Percentiles rank a stretch among this genome's conserved stretches.
phyloP scores from a whole-genome alignment of 2,888 invertebrate species.

The Xylota sylvarum region DNA sequence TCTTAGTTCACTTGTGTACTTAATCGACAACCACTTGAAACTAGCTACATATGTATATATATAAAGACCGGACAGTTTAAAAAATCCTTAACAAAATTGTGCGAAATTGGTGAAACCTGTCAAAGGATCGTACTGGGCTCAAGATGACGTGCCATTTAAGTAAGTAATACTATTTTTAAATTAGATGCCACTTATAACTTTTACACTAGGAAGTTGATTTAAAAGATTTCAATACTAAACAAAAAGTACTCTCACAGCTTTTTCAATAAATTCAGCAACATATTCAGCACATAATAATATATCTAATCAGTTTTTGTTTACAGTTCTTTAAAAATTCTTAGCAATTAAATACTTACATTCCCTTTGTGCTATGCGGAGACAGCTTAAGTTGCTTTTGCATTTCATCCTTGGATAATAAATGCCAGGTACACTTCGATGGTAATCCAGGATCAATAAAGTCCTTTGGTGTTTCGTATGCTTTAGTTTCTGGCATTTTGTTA shows the following conservation, averaged over 20 bases:
- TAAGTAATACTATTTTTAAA: too few relatives aligned
- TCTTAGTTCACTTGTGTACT: too few relatives aligned
- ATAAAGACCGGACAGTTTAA: too few relatives aligned
- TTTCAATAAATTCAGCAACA: neutral
- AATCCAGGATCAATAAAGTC: conserved; percentile 82
- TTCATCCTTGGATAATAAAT: conserved; percentile 68
- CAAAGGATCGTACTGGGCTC: too few relatives aligned
- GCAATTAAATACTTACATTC: conserved; percentile 79
- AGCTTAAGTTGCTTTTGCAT: conserved; percentile 79
- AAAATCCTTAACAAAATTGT: too few relatives aligned
- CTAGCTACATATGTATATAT: too few relatives aligned
- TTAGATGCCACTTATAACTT: too few relatives aligned
- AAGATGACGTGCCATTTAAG: too few relatives aligned
- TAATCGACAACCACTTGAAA: too few relatives aligned
- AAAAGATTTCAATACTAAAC: neutral
- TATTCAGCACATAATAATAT: neutral
- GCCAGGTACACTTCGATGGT: conserved; percentile 83
- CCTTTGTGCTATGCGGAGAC: conserved; percentile 80
- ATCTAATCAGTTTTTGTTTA: neutral
- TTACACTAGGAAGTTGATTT: too few relatives aligned
- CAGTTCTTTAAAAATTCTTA: neutral
- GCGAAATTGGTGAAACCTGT: too few relatives aligned
- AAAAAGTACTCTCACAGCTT: neutral
- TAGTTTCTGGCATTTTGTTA: conserved; percentile 63
- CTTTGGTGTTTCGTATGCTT: conserved; percentile 77